A percentile compares a stretch with the other conserved stretches of the same genome.
Conservation (phyloP, 1,140 invertebrate genomes). For the Sweltsa coloradensis region DNA sequence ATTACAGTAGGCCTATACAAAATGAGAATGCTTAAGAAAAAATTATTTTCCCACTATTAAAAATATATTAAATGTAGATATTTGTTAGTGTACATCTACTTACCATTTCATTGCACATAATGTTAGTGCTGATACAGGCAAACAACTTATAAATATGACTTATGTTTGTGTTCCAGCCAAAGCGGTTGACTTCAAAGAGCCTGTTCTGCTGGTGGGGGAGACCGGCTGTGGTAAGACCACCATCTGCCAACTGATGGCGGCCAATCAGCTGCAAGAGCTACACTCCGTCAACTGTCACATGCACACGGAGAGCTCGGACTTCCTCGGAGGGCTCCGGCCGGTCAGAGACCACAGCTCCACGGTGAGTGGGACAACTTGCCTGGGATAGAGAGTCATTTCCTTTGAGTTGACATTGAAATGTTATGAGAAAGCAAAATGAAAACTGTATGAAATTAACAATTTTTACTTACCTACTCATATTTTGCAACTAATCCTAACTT, state of each 20-base stretch:
- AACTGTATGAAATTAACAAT: too few species aligned
- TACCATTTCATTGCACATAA: too few species aligned
- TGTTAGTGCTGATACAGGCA: too few species aligned
- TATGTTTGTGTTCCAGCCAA: conserved; percentile 35
- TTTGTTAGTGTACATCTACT: too few species aligned
- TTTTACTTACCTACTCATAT: too few species aligned
- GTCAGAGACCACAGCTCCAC: conserved; percentile 52
- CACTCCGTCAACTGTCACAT: conserved; percentile 93
- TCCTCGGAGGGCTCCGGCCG: conserved; percentile 89
- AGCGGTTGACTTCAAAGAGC: conserved; percentile 84
- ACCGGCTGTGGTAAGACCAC: conserved; percentile 99
- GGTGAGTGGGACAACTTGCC: too few species aligned
- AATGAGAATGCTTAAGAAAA: background rate
- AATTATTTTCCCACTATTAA: conserved; percentile 2
- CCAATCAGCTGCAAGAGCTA: conserved; percentile 48
- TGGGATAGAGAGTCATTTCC: conserved; percentile 1
- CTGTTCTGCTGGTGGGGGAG: conserved; percentile 90
- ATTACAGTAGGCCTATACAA: too few species aligned
- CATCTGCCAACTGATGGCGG: conserved; percentile 78
- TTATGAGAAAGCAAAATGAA: too few species aligned
- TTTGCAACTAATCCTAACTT: too few species aligned
- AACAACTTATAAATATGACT: too few species aligned
- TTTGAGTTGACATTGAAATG: too few species aligned
- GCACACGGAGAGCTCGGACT: conserved; percentile 96
- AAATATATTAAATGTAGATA: background rate